phyloP scores from a whole-genome alignment of 1,140 invertebrate genomes.

The Dendrolimus kikuchii region DNA sequence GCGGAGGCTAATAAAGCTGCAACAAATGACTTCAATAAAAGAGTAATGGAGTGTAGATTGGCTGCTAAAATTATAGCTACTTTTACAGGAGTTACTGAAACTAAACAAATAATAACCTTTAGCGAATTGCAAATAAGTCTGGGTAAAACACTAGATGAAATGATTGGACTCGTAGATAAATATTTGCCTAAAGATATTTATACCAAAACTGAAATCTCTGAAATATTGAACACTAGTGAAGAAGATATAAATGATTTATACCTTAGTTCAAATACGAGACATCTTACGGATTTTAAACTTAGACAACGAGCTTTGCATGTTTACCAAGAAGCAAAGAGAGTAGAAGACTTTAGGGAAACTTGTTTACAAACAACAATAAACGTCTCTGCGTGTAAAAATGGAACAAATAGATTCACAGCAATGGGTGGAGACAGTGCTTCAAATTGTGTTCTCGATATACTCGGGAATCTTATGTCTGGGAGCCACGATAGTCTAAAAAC shows the following conservation, averaged over 20 bases:
- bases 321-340: conserved; percentile 87
- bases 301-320: conserved; percentile 92
- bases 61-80: conserved; percentile 88
- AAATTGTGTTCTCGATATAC: conserved; percentile 55
- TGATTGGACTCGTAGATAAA: conserved; percentile 77
- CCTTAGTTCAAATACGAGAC: conserved; percentile 79
- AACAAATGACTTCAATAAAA: conserved; percentile 89
- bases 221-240: conserved; percentile 76
- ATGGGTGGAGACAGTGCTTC: too few species aligned
- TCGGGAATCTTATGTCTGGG: conserved; percentile 90
- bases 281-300: conserved; percentile 84
- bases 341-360: conserved; percentile 80
- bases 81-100: conserved; percentile 49
- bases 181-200: conserved; percentile 82
- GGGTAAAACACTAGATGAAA: conserved; percentile 77
- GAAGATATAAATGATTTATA: conserved; percentile 78
- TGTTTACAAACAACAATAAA: conserved; percentile 75
- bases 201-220: conserved; percentile 81
- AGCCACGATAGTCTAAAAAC: conserved; percentile 91
- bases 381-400: conserved; percentile 46
- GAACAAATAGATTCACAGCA: conserved; percentile 58
- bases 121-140: conserved; percentile 81
- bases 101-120: conserved; percentile 67
- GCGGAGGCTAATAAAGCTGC: conserved; percentile 95
- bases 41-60: conserved; percentile 95